Evolutionary conservation across 2,113 vertebrate genomes (phyloP).

Genomic region (Nerophis lumbriciformis): DNA sequence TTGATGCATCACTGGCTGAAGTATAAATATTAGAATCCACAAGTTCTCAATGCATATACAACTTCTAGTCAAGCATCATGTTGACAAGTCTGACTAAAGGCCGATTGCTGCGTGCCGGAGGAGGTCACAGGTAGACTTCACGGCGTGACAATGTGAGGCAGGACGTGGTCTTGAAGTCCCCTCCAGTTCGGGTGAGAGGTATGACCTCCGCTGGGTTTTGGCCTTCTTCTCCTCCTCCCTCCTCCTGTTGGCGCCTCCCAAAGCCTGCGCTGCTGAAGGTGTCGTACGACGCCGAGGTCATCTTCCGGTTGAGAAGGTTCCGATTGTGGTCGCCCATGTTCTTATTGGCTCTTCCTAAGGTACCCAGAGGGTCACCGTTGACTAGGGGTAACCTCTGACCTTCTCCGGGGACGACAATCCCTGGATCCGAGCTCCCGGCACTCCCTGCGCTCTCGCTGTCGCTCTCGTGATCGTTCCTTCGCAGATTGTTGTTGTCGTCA

Average conservation of each 20-base stretch:
- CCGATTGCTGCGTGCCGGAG: constrained; percentile 11
- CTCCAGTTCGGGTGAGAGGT: constrained; percentile 71
- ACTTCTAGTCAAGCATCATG: constrained; percentile 39
- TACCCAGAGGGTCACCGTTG: constrained; percentile 70
- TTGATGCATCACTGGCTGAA: constrained; percentile 28
- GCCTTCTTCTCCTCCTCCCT: constrained; percentile 60
- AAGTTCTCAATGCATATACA: constrained; percentile 44
- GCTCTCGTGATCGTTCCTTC: constrained; percentile 68
- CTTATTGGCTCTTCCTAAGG: constrained; percentile 65
- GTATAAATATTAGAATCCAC: constrained; percentile 58
- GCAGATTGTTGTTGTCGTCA: constrained; percentile 73
- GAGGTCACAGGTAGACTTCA: constrained; percentile 74
- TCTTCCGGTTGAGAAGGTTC: constrained; percentile 75
- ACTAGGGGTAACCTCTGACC: constrained; percentile 61
- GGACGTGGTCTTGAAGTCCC: constrained; percentile 75
- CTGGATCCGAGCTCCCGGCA: constrained; percentile 60
- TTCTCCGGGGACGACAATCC: constrained; percentile 54
- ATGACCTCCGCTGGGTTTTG: constrained; percentile 68
- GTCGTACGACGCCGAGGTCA: constrained; percentile 76
- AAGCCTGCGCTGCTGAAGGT: constrained; percentile 74
- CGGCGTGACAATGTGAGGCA: constrained; percentile 72
- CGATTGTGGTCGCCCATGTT: constrained; percentile 76
- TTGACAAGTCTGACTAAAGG: constrained; percentile 25
- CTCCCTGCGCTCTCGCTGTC: constrained; percentile 68
- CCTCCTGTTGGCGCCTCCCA: constrained; percentile 60